Base-by-base conservation (phyloP, 2,797 vertebrate species). In the Pteropus rufus region DNA sequence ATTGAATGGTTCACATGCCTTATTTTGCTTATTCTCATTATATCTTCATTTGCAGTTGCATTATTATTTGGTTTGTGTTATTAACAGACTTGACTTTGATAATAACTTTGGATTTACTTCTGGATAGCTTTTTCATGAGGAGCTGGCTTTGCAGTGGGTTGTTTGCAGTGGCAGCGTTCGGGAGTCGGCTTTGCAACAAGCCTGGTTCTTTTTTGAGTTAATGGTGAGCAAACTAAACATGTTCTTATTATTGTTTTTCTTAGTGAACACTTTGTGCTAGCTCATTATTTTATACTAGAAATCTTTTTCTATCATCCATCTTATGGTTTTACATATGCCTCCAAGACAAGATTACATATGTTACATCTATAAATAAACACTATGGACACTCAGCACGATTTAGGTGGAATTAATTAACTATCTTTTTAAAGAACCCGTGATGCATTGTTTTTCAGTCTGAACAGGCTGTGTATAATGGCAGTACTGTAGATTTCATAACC, bases 201-300 rank as follows among this genome's bases (percentile, higher is more conserved):
- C 99, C 93, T 99, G 99, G 99, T 99, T 99, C 98, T 99, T 99
- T 99, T 99, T 99, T 93, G 99, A 99, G 97, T 98, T 99, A 87
- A 99, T 99, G 99, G 99, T 99, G 98, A 98, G 99, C 97, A 93
- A 97, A 96, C 64, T n/a, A 65, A 91, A 46, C 19, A 19, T 26
- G 11, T 92, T 73, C 9, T 90, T 85, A 65, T n/a, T 83, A 31
- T 10, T 69, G 18, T 73, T 89, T 91, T 39, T 49, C 21, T 69
- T 54, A 62, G 0, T 54, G 62, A 79, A 92, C 44, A 69, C 7
- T 72, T 64, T 77, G 34, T 69, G 41, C 80, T 79, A 67, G 41
- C 58, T 93, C 49, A 46, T 92, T 62, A 44, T 79, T 82, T 84
- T 46, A 75, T 86, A 49, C 75, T 90, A 86, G 56, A 73, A 75